Percentiles rank a stretch among this genome's conserved stretches.
Evolutionary conservation across 1,140 invertebrate genomes (phyloP).

Genomic region (Drosophila pruinosa): DNA sequence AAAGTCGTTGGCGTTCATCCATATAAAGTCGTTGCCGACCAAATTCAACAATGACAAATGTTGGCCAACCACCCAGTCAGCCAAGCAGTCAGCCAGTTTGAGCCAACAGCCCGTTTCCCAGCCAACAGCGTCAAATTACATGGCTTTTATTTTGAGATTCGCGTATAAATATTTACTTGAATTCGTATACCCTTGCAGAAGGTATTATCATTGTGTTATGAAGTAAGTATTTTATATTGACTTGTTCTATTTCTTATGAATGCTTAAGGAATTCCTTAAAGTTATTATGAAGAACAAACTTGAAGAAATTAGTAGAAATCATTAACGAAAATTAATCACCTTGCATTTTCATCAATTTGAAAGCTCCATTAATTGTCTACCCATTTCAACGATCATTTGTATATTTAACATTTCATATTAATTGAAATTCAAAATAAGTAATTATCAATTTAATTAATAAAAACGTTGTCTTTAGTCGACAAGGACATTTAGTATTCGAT

Average conservation of each 20-base stretch:
- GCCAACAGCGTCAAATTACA: constrained; percentile 62
- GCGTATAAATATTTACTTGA: constrained; percentile 58
- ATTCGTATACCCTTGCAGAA: constrained; percentile 6
- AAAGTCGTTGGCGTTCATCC: constrained; percentile 10
- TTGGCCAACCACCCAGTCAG: constrained; percentile 17
- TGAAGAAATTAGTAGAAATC: too few species aligned
- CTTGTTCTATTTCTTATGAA: too few species aligned
- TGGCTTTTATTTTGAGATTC: constrained; percentile 67
- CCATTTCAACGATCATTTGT: too few species aligned
- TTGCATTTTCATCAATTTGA: too few species aligned
- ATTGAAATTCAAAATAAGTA: too few species aligned
- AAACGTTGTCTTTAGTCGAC: not conserved
- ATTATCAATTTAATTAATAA: too few species aligned
- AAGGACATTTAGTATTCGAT: not conserved
- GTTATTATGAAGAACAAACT: too few species aligned
- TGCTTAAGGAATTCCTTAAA: too few species aligned
- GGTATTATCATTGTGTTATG: not conserved
- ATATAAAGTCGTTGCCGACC: constrained; percentile 58
- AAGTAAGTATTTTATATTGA: too few species aligned
- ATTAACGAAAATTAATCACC: too few species aligned
- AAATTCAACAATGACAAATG: constrained; percentile 73
- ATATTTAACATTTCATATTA: too few species aligned
- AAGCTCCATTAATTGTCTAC: too few species aligned
- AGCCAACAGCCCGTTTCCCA: constrained; percentile 2
- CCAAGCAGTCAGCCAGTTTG: not conserved